A percentile compares a stretch with the other conserved stretches of the same genome.
phyloP scores from a whole-genome alignment of 2,888 invertebrate species.

The Corbicula japonica region DNA sequence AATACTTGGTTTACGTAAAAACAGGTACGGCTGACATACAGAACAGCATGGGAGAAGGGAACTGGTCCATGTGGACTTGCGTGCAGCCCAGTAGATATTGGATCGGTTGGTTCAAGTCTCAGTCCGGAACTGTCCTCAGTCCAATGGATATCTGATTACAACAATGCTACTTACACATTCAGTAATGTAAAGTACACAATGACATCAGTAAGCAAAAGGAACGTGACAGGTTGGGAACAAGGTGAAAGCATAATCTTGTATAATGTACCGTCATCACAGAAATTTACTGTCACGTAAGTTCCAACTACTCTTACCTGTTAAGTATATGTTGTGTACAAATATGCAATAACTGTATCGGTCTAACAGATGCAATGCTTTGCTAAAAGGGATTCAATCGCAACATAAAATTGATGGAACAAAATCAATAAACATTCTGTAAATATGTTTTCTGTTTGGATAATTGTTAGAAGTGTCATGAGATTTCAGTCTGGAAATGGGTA shows the following conservation, averaged over 20 bases:
- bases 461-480: too few species aligned
- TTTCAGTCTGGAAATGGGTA: too few species aligned
- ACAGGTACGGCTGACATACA: constrained; percentile 53
- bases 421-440: too few species aligned
- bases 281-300: constrained; percentile 38
- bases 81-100: constrained; percentile 45
- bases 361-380: too few species aligned
- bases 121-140: constrained; percentile 4
- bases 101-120: not conserved
- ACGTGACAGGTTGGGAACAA: constrained; percentile 52
- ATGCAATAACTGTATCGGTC: too few species aligned
- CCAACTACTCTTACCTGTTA: too few species aligned
- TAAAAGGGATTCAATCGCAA: too few species aligned
- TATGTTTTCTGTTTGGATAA: too few species aligned
- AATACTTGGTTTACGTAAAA: not conserved
- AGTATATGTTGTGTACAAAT: too few species aligned
- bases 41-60: constrained; percentile 63
- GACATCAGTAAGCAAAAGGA: constrained; percentile 50
- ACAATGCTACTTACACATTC: constrained; percentile 8
- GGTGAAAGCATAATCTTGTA: constrained; percentile 40
- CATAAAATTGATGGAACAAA: too few species aligned
- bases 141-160: constrained; percentile 10
- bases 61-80: constrained; percentile 60
- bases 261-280: not conserved
- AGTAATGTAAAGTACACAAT: constrained; percentile 49